A percentile compares a stretch with the other conserved stretches of the same genome.
phyloP scores from a whole-genome alignment of 2,797 vertebrate species.

The Chelon auratus region DNA sequence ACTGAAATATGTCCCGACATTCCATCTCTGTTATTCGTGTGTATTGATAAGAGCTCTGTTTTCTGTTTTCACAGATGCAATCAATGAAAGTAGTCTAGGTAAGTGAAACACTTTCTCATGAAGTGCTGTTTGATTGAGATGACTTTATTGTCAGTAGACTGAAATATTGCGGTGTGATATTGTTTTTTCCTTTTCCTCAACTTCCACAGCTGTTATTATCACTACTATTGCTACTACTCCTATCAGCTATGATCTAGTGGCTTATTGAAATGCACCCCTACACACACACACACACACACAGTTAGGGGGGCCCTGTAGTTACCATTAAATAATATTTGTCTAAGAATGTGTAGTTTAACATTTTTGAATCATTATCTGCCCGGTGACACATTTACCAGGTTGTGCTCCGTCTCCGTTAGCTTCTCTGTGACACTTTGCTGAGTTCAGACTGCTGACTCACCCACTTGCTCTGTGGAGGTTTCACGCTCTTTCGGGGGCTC shows the following conservation, averaged over 20 bases:
- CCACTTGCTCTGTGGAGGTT: constrained; percentile 5
- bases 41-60: constrained; percentile 41
- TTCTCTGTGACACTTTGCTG: constrained; percentile 12
- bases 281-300: not conserved
- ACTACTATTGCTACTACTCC: not conserved
- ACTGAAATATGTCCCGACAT: constrained; percentile 30
- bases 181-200: not conserved
- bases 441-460: constrained; percentile 14
- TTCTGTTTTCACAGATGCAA: constrained; percentile 66
- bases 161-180: not conserved
- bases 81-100: constrained; percentile 66
- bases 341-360: not conserved
- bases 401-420: not conserved
- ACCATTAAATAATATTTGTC: not conserved
- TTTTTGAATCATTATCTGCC: not conserved
- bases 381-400: constrained; percentile 4
- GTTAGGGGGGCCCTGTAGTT: not conserved
- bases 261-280: not conserved
- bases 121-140: not conserved
- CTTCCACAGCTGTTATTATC: too few relatives aligned
- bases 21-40: constrained; percentile 27
- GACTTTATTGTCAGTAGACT: not conserved
- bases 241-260: not conserved
- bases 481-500: constrained; percentile 1
- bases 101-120: constrained; percentile 38